Conservation (phyloP, 2,888 invertebrate species). For the Ischnus inquisitorius region DNA sequence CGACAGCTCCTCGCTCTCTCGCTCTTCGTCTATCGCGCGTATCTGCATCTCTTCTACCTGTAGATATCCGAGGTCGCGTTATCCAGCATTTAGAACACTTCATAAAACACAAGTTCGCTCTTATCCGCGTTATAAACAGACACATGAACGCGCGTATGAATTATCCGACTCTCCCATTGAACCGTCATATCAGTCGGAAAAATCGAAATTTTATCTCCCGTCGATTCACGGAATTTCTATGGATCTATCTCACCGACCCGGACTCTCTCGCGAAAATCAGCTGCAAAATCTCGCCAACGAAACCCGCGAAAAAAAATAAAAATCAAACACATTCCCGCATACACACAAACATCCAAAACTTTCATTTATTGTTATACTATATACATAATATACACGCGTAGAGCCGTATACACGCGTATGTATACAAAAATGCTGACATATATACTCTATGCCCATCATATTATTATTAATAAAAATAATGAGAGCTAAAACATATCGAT, state of each 20-base stretch:
- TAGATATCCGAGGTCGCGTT: slow-evolving; percentile 33
- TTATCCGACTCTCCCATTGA: slow-evolving; percentile 19
- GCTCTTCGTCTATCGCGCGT: slow-evolving; percentile 15
- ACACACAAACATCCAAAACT: not conserved
- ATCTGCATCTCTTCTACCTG: slow-evolving; percentile 15
- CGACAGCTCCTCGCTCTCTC: not conserved
- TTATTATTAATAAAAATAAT: slow-evolving; percentile 67
- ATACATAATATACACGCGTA: slow-evolving; percentile 33
- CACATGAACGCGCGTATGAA: not conserved
- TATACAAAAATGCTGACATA: slow-evolving; percentile 64
- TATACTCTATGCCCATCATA: slow-evolving; percentile 60
- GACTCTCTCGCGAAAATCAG: slow-evolving; percentile 4
- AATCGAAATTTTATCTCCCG: not conserved
- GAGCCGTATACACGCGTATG: slow-evolving; percentile 65
- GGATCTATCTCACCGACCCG: not conserved
- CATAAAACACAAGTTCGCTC: slow-evolving; percentile 5
- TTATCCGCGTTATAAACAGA: not conserved
- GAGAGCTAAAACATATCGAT: slow-evolving; percentile 69
- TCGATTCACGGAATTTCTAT: slow-evolving; percentile 18
- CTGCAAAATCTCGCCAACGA: not conserved
- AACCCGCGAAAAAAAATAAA: not conserved
- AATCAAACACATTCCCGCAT: not conserved
- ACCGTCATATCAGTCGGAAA: slow-evolving; percentile 19
- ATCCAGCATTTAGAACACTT: slow-evolving; percentile 40
- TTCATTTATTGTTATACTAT: slow-evolving; percentile 47